These are phyloP conservation scores for Drosophila multiciliata DNA, from an alignment of 2,888 invertebrate genomes.

Conservation along the genomic window DNA sequence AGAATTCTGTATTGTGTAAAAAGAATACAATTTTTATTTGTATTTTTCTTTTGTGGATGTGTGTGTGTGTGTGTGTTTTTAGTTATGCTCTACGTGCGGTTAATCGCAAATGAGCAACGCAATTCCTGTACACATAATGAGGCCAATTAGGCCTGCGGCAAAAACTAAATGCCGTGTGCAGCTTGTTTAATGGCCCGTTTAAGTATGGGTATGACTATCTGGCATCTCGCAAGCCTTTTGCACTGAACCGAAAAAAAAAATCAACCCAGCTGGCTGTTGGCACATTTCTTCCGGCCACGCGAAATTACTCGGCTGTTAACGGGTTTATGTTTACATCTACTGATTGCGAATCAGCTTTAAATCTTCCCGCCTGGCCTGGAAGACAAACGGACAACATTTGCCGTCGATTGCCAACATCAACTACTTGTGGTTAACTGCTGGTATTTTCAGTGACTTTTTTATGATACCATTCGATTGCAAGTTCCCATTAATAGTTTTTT, in stretches of 20 bases:
- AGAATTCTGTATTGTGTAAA: conserved; percentile 7
- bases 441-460: conserved; percentile 13
- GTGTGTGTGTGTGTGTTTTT: conserved; percentile 22
- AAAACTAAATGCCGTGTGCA: conserved; percentile 78
- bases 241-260: conserved; percentile 6
- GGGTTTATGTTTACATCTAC: conserved; percentile 10
- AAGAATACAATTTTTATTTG: conserved; percentile 11
- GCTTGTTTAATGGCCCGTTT: conserved; percentile 70
- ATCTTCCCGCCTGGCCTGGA: not conserved
- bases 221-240: not conserved
- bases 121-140: conserved; percentile 69
- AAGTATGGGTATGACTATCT: conserved; percentile 52
- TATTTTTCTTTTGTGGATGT: conserved; percentile 9
- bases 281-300: conserved; percentile 12
- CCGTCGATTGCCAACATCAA: not conserved
- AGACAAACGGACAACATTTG: conserved; percentile 8
- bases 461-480: conserved; percentile 20
- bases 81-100: conserved; percentile 71
- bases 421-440: conserved; percentile 1
- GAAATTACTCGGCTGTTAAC: conserved; percentile 21
- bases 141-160: conserved; percentile 75
- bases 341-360: conserved; percentile 19
- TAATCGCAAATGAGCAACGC: conserved; percentile 73
- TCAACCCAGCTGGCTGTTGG: conserved; percentile 12
- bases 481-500: conserved; percentile 13